Evolutionary conservation across 2,797 vertebrate genomes (phyloP).

Genomic region (Hydrolagus colliei): DNA sequence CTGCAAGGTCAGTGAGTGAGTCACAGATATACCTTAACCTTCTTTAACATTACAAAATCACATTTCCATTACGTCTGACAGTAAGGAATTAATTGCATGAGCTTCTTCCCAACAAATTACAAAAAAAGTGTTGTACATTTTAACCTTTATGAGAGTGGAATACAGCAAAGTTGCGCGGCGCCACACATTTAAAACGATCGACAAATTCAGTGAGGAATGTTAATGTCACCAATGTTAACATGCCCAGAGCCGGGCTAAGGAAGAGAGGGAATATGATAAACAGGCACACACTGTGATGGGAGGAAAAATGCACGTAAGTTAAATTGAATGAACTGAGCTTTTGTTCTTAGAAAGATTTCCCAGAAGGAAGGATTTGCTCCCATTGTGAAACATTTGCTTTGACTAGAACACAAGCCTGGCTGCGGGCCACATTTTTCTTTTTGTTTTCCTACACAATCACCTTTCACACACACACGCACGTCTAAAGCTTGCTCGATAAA

Average conservation of each 20-base stretch:
- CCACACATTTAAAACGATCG: background rate
- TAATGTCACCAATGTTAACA: background rate
- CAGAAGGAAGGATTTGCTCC: background rate
- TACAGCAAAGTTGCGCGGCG: background rate
- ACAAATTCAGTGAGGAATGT: background rate
- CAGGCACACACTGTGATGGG: background rate
- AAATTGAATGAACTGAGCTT: slow-evolving; percentile 22
- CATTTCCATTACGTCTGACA: background rate
- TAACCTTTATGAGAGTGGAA: background rate
- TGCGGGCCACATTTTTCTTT: background rate
- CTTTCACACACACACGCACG: background rate
- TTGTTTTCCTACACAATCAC: background rate
- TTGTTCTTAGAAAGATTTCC: slow-evolving; percentile 26
- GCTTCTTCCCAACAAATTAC: background rate
- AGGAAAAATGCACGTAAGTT: background rate
- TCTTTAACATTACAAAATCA: background rate
- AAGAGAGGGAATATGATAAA: slow-evolving; percentile 12
- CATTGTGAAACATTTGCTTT: slow-evolving; percentile 13
- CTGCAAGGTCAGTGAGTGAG: no score
- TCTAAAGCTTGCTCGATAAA: background rate
- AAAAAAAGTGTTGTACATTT: background rate
- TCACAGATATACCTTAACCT: no score
- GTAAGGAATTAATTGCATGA: background rate
- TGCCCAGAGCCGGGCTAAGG: background rate
- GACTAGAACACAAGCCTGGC: slow-evolving; percentile 16